These are phyloP conservation scores for Rhinoderma darwinii DNA, from an alignment of 2,113 vertebrate species.

Conservation along the genomic window DNA sequence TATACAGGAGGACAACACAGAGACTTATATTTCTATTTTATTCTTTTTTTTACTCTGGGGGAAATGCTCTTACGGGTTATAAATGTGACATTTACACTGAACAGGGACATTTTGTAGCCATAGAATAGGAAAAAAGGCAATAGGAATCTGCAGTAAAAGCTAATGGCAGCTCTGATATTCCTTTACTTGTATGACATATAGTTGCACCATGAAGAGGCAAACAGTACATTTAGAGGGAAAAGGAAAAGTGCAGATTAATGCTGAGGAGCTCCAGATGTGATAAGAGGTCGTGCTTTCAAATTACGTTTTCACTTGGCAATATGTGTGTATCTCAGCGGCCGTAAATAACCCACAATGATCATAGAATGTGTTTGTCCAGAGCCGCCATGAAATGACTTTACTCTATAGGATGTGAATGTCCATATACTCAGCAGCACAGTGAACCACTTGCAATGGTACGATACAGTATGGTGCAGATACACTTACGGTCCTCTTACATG, in stretches of 20 bases:
- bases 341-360: slow-evolving; percentile 13
- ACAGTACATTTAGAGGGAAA: not conserved
- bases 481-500: no score
- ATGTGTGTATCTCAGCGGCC: not conserved
- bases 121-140: not conserved
- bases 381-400: not conserved
- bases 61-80: not conserved
- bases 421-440: not conserved
- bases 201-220: not conserved
- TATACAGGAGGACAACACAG: not conserved
- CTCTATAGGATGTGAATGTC: not conserved
- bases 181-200: not conserved
- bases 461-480: no score
- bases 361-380: not conserved
- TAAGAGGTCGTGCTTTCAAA: not conserved
- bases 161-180: slow-evolving; percentile 9
- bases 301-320: not conserved
- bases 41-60: not conserved
- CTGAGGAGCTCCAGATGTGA: not conserved
- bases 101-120: not conserved
- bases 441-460: not conserved
- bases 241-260: not conserved
- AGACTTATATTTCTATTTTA: not conserved
- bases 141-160: not conserved
- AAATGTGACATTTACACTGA: slow-evolving; percentile 8